Base-by-base conservation (phyloP, 1,140 invertebrate species). In the Mesaphorura yosii region DNA sequence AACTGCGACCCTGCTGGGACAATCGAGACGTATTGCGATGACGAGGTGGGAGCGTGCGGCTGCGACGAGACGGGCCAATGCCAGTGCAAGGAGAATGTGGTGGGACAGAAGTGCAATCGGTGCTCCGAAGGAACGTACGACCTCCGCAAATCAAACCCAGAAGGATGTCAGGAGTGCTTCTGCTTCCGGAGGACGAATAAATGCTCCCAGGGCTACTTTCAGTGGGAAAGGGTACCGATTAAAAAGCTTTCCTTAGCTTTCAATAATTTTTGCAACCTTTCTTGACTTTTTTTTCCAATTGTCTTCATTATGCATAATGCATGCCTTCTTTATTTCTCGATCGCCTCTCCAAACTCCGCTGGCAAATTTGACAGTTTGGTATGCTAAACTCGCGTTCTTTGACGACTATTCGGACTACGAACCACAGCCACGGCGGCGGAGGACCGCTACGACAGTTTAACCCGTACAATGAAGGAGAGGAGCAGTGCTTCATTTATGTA, bases 101-200 rank as follows among this genome's bases (percentile, higher is more conserved):
- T 76, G 10, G 92, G 92, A 2, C 75, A 77, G 42, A 80, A 83
- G 59, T 98, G 94, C 68, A 80, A 88, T 66, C 65, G 74, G 27
- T 98, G 94, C 69, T 78, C 80, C 65, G 76, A 83, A 31, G 84
- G 84, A 22, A 88, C 86, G 0, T 93, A 91, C 67, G 87, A 86
- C 1, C 67, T 93, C 2, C 73, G 79, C 0, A 64, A 68, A 1
- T 72, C 80, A 4, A 88, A 86, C 68, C 75, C 79, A 0, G 76
- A 77, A 51, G 89, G 88, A 3, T 94, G 89, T 66, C 88, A 83
- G 0, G 76, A 82, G 54, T 92, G 89, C 67, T 93, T 89, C 71
- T 93, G 89, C 70, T 94, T 92, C 65, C 84, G 82, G 0, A 75
- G 86, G 62, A 82, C 82, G 10, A 76, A 76, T 0, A 70, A 76